Percentiles rank a stretch among this genome's conserved stretches.
Evolutionary conservation across 2,797 vertebrate genomes (phyloP).

Genomic region (Tiaroga cobitis): DNA sequence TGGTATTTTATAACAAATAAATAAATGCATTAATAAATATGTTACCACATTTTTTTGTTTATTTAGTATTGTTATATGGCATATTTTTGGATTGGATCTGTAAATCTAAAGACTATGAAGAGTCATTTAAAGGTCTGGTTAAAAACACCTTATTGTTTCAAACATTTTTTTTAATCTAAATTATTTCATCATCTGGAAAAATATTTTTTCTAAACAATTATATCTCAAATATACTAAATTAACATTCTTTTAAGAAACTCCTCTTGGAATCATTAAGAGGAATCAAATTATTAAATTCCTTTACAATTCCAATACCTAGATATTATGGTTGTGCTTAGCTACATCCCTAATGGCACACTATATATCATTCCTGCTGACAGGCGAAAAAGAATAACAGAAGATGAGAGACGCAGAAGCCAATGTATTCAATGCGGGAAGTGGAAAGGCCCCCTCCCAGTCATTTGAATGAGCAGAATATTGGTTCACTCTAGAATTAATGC

Average conservation of each 20-base stretch:
- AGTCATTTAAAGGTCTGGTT: neutral
- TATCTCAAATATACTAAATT: neutral
- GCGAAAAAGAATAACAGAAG: neutral
- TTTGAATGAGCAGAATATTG: slow-evolving; percentile 38
- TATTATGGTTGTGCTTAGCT: slow-evolving; percentile 14
- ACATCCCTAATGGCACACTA: slow-evolving; percentile 11
- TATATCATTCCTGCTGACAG: slow-evolving; percentile 8
- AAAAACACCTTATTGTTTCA: neutral
- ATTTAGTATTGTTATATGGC: neutral
- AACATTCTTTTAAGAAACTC: neutral
- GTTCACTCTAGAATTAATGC: slow-evolving; percentile 24
- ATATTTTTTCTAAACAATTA: neutral
- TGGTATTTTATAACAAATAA: too few relatives aligned
- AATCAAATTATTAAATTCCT: neutral
- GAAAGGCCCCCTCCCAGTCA: slow-evolving; percentile 23
- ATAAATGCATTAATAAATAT: too few relatives aligned
- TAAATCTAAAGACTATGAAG: neutral
- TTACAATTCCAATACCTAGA: neutral
- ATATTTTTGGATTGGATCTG: neutral
- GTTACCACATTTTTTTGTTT: neutral
- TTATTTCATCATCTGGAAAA: neutral
- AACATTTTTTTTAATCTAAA: neutral
- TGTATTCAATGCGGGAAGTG: slow-evolving; percentile 6
- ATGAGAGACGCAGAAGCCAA: slow-evolving; percentile 27
- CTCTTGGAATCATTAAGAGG: neutral